Percentiles rank a stretch among this genome's conserved stretches.
These are phyloP conservation scores for Amblyteles armatorius DNA, from an alignment of 2,888 invertebrate species.

Conservation along the genomic window DNA sequence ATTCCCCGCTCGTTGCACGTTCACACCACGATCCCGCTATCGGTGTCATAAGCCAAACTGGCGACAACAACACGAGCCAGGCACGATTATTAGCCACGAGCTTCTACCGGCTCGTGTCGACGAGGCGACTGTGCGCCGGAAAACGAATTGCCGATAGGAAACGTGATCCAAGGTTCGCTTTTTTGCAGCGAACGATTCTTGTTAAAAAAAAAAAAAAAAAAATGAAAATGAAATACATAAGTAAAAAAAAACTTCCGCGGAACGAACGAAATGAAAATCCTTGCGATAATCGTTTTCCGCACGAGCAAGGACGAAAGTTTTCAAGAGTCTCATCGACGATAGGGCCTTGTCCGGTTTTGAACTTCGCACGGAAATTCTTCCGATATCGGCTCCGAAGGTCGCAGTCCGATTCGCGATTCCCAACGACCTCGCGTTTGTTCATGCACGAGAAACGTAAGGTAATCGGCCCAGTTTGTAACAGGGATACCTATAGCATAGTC, in stretches of 20 bases:
- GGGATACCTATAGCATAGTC: too few species aligned
- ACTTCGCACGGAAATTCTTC: neutral
- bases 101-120: neutral
- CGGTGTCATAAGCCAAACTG: conserved; percentile 11
- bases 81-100: neutral
- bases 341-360: neutral
- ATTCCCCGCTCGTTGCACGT: conserved; percentile 47
- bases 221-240: too few species aligned
- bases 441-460: neutral
- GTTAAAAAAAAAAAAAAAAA: neutral
- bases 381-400: neutral
- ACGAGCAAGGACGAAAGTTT: neutral
- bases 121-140: neutral
- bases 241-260: neutral
- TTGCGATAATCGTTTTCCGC: neutral
- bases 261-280: neutral
- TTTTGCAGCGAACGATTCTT: neutral
- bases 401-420: neutral
- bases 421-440: neutral
- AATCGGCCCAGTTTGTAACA: too few species aligned
- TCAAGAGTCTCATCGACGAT: neutral
- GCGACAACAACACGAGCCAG: neutral
- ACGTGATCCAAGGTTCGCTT: neutral
- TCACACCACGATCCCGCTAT: conserved; percentile 23
- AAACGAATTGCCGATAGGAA: neutral